A percentile compares a stretch with the other conserved stretches of the same genome.
phyloP scores from a whole-genome alignment of 2,113 vertebrate genomes.

The Mirza zaza region DNA sequence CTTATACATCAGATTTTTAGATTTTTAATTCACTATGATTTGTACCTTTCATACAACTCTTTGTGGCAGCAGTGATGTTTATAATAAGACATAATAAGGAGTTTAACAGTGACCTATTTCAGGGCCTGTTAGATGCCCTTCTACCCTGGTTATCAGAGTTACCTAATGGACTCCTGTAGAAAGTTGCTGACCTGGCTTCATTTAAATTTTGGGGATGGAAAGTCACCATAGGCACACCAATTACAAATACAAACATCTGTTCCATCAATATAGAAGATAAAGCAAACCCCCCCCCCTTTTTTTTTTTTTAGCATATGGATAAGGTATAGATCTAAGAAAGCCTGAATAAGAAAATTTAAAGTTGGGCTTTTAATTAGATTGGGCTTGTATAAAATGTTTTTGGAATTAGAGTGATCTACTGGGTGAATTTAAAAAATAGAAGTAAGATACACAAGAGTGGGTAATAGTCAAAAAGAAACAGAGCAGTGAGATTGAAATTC shows the following conservation, averaged over 20 bases:
- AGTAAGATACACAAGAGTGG: background rate
- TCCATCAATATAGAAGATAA: background rate
- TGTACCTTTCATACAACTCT: background rate
- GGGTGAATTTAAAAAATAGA: constrained; percentile 11
- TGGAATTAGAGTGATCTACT: background rate
- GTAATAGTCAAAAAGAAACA: background rate
- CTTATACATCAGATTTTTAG: background rate
- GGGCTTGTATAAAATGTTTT: background rate
- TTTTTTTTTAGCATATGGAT: background rate
- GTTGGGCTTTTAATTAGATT: background rate
- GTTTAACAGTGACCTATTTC: background rate
- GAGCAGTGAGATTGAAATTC: background rate
- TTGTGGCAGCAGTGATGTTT: background rate
- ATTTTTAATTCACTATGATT: background rate
- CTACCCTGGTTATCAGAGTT: background rate
- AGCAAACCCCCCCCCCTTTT: background rate
- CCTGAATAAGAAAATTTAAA: background rate
- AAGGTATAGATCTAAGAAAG: constrained; percentile 3
- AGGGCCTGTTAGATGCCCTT: background rate
- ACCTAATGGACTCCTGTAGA: background rate
- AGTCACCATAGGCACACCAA: background rate
- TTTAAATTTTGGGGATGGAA: background rate
- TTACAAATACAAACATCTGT: background rate
- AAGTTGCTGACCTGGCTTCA: background rate
- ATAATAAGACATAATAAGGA: background rate